Evolutionary conservation across 1,140 invertebrate species (phyloP), one percentile per base, ranked within the genome.

Genomic region (Geopemphigus sp.): DNA sequence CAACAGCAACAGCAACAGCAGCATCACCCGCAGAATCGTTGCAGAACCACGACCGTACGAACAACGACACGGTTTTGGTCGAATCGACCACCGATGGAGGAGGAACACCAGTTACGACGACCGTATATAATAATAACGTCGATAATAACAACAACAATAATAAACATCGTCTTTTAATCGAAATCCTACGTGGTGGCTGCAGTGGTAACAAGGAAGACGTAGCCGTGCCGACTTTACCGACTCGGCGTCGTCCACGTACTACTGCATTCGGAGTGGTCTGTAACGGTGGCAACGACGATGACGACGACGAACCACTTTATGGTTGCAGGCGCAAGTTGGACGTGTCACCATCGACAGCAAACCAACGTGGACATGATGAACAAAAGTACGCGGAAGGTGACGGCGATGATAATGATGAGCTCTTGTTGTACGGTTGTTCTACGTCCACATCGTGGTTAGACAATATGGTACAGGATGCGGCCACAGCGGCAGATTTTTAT

Each of bases 151-250:
- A 61, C 24, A 61, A 29, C 19, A 22, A 56, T 17, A 72, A 72
- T 47, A 72, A 53, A 54, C 73, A 78, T 1, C 29, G 56, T 12
- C 39, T 78, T 22, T 19, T 78, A 8, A 61, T 78, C 14, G 73
- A 78, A 61, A 78, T 78, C 56, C 39, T 78, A 15, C 29, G 56
- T 11, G 39, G 73, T n/a, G n/a, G n/a, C n/a, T n/a, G n/a, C 10
- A 5, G 5, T 3, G 53, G 11, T 2, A 17, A 1, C 24, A 15
- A 72, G 45, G 66, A 70, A 24, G 68, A 72, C 17, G 68, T 72
- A 0, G 68, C 53, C 8, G 47, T 53, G 15, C 50, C 68, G 14
- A 26, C 47, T 0, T 0, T n/a, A 15, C 68, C 45, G 0, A 39
- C 68, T 1, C 45, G 68, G 15, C 68, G 68, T 0, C 24, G 68